Base-by-base conservation (phyloP, 92 coral and sea anemone genomes). In the Parazoanthus swiftii region DNA sequence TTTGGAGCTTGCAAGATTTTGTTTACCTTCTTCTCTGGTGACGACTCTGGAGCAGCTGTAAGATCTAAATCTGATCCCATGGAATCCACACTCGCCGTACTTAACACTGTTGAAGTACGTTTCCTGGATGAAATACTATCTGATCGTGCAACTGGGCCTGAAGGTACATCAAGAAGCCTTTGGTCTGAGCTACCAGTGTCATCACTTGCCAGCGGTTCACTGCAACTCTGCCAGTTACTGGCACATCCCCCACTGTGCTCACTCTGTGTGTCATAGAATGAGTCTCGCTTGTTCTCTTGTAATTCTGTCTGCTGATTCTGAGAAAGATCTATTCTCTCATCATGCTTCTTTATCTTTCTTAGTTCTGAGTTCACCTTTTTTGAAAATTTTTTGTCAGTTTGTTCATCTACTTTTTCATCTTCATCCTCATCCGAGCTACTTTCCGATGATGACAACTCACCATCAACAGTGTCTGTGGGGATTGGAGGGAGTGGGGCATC, bases 401-500 rank as follows among this genome's bases (percentile, higher is more conserved):
- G 68, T 79, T 81, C 59, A 0, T 84, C 86, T 50, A 76, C 93
- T 37, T 80, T 80, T 50, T 90, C 90, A 14, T 88, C 94, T 26
- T 95, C 95, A 26, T 93, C 98, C 25, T 95, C 95, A 70, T 92
- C 94, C 35, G 95, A 95, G 63, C 98, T 95, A 85, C 93, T 93
- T 70, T 95, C 95, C 56, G 98, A 95, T 26, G 98, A 95, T 2
- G 98, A 95, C 8, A 79, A 84, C 5, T 70, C 85, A 8, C 89
- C 92, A 42, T 80, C 92, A 33, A 86, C 89, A 21, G 86, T 71
- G 81, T 90, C 90, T 6, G 84, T 74, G 18, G 99, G 99, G 90
- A 97, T 86, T 23, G 97, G 92, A 25, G 99, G 99, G 6, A 97
- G 94, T 37, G 99, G 99, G 4, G 98, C 95, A 90, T 95, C 92